A percentile compares a stretch with the other conserved stretches of the same genome.
These are phyloP conservation scores for Parambassis ranga DNA, from an alignment of 2,797 vertebrate species.

Conservation along the genomic window DNA sequence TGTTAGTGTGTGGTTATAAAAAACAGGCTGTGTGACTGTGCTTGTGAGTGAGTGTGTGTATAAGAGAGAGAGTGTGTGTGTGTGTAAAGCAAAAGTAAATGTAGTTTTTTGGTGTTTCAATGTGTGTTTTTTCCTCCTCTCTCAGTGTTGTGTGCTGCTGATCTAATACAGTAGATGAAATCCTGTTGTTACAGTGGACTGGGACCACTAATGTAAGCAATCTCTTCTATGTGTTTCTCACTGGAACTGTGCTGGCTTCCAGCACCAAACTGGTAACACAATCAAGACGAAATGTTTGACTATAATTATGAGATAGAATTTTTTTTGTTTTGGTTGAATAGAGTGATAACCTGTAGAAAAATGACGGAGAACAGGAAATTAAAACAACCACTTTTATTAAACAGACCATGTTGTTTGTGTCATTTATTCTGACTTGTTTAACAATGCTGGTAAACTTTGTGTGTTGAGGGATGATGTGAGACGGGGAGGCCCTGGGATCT, in stretches of 20 bases:
- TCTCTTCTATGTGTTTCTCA: conserved; percentile 56
- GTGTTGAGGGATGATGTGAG: no score
- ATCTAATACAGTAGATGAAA: conserved; percentile 62
- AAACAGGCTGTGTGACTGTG: conserved; percentile 43
- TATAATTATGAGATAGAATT: conserved; percentile 27
- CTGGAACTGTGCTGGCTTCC: conserved; percentile 39
- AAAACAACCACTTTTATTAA: conserved; percentile 70
- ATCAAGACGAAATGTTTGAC: conserved; percentile 40
- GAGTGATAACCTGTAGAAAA: conserved; percentile 46
- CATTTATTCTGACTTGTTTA: conserved; percentile 24
- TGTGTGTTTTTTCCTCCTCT: conserved; percentile 64
- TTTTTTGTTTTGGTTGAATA: conserved; percentile 17
- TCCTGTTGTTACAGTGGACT: conserved; percentile 51
- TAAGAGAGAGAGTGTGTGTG: background rate
- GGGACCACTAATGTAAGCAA: conserved; percentile 60
- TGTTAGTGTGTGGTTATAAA: conserved; percentile 66
- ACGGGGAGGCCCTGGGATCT: no score
- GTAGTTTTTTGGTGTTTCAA: conserved; percentile 68
- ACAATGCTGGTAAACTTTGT: no score
- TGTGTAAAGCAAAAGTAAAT: conserved; percentile 44
- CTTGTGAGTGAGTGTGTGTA: conserved; percentile 6
- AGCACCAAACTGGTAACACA: conserved; percentile 52
- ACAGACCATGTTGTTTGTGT: conserved; percentile 23
- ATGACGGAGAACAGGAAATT: conserved; percentile 49
- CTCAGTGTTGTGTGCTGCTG: conserved; percentile 75